These are phyloP conservation scores for Syngnathus typhle DNA, from an alignment of 2,113 vertebrate species.

Conservation along the genomic window DNA sequence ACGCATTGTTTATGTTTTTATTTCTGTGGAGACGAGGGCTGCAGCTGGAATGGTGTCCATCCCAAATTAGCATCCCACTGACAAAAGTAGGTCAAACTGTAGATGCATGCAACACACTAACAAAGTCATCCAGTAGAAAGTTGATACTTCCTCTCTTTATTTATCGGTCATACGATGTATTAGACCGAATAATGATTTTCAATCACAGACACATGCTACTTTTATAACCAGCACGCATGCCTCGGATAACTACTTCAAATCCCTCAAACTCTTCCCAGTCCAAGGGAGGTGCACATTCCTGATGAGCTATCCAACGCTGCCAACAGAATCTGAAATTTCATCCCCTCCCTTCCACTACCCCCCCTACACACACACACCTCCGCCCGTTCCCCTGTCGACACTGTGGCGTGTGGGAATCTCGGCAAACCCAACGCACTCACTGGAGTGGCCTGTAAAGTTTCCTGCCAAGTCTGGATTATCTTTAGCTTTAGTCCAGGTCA, in stretches of 20 bases:
- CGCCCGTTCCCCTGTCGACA: background rate
- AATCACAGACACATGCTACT: constrained; percentile 16
- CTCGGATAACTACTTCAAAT: constrained; percentile 38
- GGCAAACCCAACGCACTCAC: background rate
- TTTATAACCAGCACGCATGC: constrained; percentile 21
- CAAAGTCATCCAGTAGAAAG: background rate
- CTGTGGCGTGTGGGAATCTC: constrained; percentile 22
- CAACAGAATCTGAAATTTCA: constrained; percentile 68
- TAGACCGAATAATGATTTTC: constrained; percentile 22
- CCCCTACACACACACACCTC: background rate
- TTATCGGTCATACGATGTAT: background rate
- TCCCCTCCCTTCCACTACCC: constrained; percentile 40
- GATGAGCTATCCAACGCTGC: constrained; percentile 45
- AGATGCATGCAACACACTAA: background rate
- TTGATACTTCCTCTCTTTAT: background rate
- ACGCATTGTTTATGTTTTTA: constrained; percentile 17
- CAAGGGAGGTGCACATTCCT: constrained; percentile 58
- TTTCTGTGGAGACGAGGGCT: constrained; percentile 6
- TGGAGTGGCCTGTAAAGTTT: constrained; percentile 8
- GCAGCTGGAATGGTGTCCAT: background rate
- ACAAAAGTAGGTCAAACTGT: constrained; percentile 3
- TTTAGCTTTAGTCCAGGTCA: background rate
- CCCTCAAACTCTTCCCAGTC: constrained; percentile 36
- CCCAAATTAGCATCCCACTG: background rate
- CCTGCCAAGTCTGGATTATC: constrained; percentile 9